These are phyloP conservation scores for Tilapia sparmanii DNA, from an alignment of 2,113 vertebrate species.

Conservation along the genomic window DNA sequence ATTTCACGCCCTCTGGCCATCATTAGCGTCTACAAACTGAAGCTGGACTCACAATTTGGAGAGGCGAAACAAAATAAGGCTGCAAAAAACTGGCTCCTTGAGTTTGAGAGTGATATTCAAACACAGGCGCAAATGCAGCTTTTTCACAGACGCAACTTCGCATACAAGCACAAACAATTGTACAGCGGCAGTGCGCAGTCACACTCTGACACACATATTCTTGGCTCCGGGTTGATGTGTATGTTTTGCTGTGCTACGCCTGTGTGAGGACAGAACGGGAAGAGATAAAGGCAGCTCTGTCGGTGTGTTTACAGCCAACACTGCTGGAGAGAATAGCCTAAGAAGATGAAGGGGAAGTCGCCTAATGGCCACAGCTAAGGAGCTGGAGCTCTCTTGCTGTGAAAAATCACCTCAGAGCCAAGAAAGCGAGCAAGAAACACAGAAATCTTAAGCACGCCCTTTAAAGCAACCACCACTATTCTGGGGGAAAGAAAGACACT, in stretches of 20 bases:
- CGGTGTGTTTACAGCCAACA: slow-evolving; percentile 67
- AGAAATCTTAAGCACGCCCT: not conserved
- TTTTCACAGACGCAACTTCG: not conserved
- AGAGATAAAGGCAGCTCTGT: slow-evolving; percentile 65
- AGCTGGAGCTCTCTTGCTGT: not conserved
- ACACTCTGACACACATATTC: not conserved
- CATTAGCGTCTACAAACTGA: slow-evolving; percentile 25
- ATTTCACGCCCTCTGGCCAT: slow-evolving; percentile 14
- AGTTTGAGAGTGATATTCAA: not conserved
- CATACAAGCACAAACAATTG: not conserved
- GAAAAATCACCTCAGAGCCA: slow-evolving; percentile 28
- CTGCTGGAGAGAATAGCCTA: slow-evolving; percentile 54
- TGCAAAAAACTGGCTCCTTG: not conserved
- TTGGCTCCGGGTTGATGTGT: slow-evolving; percentile 10
- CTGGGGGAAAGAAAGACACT: not conserved
- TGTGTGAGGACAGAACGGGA: slow-evolving; percentile 64
- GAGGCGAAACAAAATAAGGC: not conserved
- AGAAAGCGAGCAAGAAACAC: not conserved
- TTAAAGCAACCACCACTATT: not conserved
- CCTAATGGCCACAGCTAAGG: slow-evolving; percentile 24
- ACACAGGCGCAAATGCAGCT: not conserved
- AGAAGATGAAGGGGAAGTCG: slow-evolving; percentile 49
- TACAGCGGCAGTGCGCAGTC: not conserved
- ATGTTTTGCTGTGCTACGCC: slow-evolving; percentile 44
- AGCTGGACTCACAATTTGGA: not conserved